A percentile compares a stretch with the other conserved stretches of the same genome.
Evolutionary conservation across 2,797 vertebrate species (phyloP).

Genomic region (Pangasius sanitwongsei): DNA sequence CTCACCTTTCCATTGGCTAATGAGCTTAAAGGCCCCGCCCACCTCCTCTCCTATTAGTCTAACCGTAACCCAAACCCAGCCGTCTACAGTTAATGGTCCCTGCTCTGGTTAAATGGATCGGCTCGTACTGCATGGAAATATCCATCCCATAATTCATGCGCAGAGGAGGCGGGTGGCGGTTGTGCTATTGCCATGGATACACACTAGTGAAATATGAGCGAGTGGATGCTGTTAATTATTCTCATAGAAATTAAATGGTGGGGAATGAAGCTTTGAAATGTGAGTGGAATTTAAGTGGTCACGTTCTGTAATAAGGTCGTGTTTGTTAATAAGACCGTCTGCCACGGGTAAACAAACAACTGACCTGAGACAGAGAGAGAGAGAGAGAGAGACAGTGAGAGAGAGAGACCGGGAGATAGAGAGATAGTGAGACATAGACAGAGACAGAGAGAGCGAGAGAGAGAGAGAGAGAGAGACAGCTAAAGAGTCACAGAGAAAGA

Average conservation of each 20-base stretch:
- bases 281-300: constrained; percentile 62
- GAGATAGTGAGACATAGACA: not conserved
- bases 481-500: not conserved
- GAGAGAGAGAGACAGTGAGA: not conserved
- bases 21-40: constrained; percentile 10
- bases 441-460: not conserved
- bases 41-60: constrained; percentile 32
- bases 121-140: constrained; percentile 39
- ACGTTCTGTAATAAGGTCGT: constrained; percentile 58
- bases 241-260: constrained; percentile 60
- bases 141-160: constrained; percentile 54
- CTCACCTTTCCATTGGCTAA: constrained; percentile 23
- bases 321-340: constrained; percentile 51
- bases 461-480: not conserved
- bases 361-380: constrained; percentile 42
- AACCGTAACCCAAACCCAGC: constrained; percentile 6
- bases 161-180: constrained; percentile 43
- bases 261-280: constrained; percentile 58
- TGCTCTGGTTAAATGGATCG: constrained; percentile 43
- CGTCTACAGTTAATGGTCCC: constrained; percentile 39
- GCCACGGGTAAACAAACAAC: constrained; percentile 48
- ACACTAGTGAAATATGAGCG: constrained; percentile 53
- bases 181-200: constrained; percentile 59
- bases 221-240: constrained; percentile 60
- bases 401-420: not conserved